Evolutionary conservation across 2,113 vertebrate species (phyloP), one percentile per base, ranked within the genome.

Genomic region (Sturnira hondurensis): DNA sequence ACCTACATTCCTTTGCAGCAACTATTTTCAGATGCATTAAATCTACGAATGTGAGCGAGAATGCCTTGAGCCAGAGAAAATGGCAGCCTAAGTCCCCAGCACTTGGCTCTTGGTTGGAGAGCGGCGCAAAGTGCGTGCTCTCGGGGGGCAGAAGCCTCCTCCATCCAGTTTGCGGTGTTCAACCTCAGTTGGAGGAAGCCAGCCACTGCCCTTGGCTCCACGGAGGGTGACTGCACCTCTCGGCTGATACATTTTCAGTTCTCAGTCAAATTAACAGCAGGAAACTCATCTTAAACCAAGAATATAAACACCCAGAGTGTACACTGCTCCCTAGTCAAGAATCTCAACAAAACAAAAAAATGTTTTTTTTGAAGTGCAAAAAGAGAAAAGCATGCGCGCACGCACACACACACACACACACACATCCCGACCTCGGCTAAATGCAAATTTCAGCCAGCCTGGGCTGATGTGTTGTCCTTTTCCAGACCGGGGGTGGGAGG

Each of bases 81-180:
- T 15, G n/a, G 24, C 52, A 14, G 22, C 16, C 3, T 0, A 36
- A 19, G 17, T 67, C 15, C 24, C 50, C 41, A 15, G 45, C 26
- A 5, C 5, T 16, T 22, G 0, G 67, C 24, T 52, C 76, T 26
- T 14, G 31, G 38, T 10, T 71, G 31, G 36, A 68, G 52, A 61
- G 22, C 0, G 1, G 38, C 19, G 4, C 50, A 3, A 20, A 7
- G 22, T 28, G 63, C 5, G 52, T 0, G 19, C 17, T 85, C 14
- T 22, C 0, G 9, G 58, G 33, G 33, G 31, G 15, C 13, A 17
- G 89, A 85, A 7, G 5, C 7, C 54, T 31, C 41, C 38, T 41
- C 7, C 52, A 52, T 12, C 4, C 61, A 11, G 28, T 20, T 26
- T 71, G 45, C 19, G 4, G 9, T 36, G 41, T 86, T 16, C 73